Percentiles rank a stretch among this genome's conserved stretches.
phyloP scores from a whole-genome alignment of 2,113 vertebrate genomes.

The Oncorhynchus tshawytscha region DNA sequence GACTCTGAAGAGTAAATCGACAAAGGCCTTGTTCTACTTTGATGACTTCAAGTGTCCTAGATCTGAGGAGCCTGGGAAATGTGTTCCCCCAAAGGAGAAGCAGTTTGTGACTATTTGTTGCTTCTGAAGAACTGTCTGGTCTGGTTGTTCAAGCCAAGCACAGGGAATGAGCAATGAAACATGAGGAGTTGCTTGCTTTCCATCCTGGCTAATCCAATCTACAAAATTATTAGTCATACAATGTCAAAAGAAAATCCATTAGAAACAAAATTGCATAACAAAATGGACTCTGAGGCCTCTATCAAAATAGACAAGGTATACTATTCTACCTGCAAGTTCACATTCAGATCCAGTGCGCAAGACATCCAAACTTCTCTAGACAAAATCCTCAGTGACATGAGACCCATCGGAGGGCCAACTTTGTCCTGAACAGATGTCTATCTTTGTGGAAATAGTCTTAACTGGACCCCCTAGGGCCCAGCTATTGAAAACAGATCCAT shows the following conservation, averaged over 20 bases:
- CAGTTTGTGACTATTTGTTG: not conserved
- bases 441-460: not conserved
- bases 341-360: not conserved
- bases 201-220: not conserved
- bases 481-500: conserved; percentile 35
- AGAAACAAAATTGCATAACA: not conserved
- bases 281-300: not conserved
- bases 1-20: not conserved
- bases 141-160: not conserved
- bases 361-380: not conserved
- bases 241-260: not conserved
- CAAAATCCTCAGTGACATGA: no score
- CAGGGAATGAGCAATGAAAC: not conserved
- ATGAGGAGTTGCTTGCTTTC: not conserved
- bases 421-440: not conserved
- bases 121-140: not conserved
- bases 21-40: conserved; percentile 21
- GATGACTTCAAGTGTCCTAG: conserved; percentile 27
- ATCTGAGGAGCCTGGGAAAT: conserved; percentile 4
- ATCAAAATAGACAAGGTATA: not conserved
- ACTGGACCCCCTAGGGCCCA: not conserved
- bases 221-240: not conserved
- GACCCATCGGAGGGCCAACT: no score
- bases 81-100: not conserved
- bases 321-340: not conserved